Evolutionary conservation across 1,140 invertebrate genomes (phyloP).

Genomic region (Tetranychus cinnabarinus): DNA sequence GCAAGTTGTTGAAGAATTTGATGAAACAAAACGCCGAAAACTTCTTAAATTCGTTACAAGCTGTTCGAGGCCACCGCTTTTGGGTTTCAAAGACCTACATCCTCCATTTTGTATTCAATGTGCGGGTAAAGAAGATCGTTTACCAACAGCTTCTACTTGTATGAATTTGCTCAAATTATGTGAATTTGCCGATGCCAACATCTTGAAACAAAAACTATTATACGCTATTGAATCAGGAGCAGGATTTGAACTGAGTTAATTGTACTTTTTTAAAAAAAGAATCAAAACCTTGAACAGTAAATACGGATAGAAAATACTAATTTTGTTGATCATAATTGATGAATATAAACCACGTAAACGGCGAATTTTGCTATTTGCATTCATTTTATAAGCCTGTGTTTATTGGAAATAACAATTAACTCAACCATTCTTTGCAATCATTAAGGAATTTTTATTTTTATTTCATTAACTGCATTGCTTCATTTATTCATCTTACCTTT

Average conservation of each 20-base stretch:
- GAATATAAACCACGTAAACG: too few species aligned
- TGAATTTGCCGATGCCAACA: constrained; percentile 51
- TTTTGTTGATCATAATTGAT: too few species aligned
- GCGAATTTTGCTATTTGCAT: too few species aligned
- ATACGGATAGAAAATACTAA: too few species aligned
- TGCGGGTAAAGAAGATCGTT: constrained; percentile 51
- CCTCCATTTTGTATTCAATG: constrained; percentile 84
- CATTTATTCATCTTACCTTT: too few species aligned
- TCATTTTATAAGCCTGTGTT: too few species aligned
- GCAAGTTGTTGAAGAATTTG: constrained; percentile 54
- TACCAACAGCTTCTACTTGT: constrained; percentile 87
- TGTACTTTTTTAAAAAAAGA: too few species aligned
- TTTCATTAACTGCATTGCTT: too few species aligned
- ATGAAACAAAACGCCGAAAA: constrained; percentile 55
- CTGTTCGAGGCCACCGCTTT: constrained; percentile 79
- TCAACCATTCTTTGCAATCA: too few species aligned
- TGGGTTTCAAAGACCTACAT: constrained; percentile 87
- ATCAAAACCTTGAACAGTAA: too few species aligned
- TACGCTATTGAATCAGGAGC: constrained; percentile 83
- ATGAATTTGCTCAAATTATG: constrained; percentile 93
- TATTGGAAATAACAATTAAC: too few species aligned
- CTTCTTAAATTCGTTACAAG: constrained; percentile 90
- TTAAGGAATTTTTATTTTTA: too few species aligned
- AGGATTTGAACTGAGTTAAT: constrained; percentile 80
- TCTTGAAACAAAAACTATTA: constrained; percentile 55